Base-by-base conservation (phyloP, 1,140 invertebrate species). In the Diuraphis noxia region DNA sequence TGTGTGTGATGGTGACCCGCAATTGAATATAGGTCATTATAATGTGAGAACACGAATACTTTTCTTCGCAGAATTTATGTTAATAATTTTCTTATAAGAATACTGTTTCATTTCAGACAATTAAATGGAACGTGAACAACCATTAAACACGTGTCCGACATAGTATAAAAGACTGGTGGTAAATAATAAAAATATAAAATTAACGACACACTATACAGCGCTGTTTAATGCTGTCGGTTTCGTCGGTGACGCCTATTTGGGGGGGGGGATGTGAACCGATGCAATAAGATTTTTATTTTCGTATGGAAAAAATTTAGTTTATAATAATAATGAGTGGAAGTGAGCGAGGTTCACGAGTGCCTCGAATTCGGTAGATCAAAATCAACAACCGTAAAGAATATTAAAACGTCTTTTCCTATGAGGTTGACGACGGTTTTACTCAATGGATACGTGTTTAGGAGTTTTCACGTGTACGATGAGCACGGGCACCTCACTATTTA, bases 111-210 rank as follows among this genome's bases (percentile, higher is more conserved):
- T 72, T 72, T 72, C 4, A 13, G 56, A 72, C 56, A n/a, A n/a
- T 72, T 72, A 72, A 72, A 19, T n/a, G 13, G n/a, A 72, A 72
- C 56, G 13, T n/a, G 56, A 72, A 72, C 13, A 13, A 72, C 56
- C n/a, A n/a, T 63, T 63, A n/a, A 63, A 63, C 30, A 17, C 56
- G 30, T 13, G 56, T 72, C 56, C n/a, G n/a, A 72, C 30, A n/a
- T n/a, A 63, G n/a, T 72, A 23, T 43, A 9, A 13, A 7, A n/a
- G 56, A 72, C 56, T 17, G 56, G 30, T 72, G n/a, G 56, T 72
- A n/a, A 72, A 72, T n/a, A 72, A 72, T 72, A 17, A n/a, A n/a
- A 72, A 72, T 72, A 72, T 63, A n/a, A 72, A 72, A n/a, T 72
- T 72, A 72, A 72, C 30, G 56, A 72, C 56, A n/a, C 56, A 13